Evolutionary conservation across 2,888 invertebrate species (phyloP), one percentile per base, ranked within the genome.

Genomic region (Phengaris arion): DNA sequence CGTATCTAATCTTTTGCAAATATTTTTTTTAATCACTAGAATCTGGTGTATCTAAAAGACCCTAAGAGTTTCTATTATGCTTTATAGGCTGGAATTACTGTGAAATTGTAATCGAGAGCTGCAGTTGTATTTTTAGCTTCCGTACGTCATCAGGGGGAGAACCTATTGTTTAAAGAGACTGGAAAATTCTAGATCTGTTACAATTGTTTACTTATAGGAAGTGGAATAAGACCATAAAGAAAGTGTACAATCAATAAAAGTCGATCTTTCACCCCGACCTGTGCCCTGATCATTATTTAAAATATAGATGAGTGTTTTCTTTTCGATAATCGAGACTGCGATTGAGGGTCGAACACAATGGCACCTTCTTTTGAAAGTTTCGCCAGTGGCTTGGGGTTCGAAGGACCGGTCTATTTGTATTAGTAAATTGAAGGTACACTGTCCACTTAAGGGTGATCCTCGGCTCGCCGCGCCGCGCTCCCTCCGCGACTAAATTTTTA

Each of bases 221-320:
- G 64, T 64, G 22, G n/a, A 59, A 68, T 52, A 68, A 54, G 68
- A 81, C 80, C 88, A 85, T 87, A 89, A 88, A 89, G 89, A 88
- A 87, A 83, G 87, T 85, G 85, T 88, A 87, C 92, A 88, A 92
- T 93, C 87, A 90, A 92, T 92, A 92, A 92, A 86, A 83, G 86
- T 83, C 85, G 79, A 88, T 88, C 90, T 90, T 90, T 86, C 86
- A 86, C 86, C 82, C 83, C 81, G 80, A 82, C 83, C 84, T 82
- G 83, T 84, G 81, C 86, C 87, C 83, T 89, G 92, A 93, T 93
- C 93, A 92, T 93, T 93, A 92, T 93, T 93, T 93, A 92, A 93
- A 93, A 93, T 92, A 93, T 93, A 91, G 92, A 93, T 92, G 92
- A 89, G 92, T 92, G 93, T 93, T 93, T 93, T 93, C 93, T 92